Evolutionary conservation across 2,888 invertebrate genomes (phyloP).

Genomic region (Drosophila cracens): DNA sequence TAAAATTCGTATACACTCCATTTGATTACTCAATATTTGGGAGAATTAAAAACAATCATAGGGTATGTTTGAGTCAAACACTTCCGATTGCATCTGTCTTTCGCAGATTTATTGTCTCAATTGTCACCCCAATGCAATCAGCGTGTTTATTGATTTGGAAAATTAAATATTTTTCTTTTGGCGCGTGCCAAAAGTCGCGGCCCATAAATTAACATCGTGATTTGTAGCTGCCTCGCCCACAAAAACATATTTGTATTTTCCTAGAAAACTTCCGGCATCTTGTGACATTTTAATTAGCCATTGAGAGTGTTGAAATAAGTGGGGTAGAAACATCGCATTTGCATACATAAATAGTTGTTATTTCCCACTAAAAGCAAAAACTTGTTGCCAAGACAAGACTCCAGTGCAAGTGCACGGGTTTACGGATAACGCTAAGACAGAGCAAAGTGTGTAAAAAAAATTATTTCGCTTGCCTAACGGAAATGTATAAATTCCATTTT

Average conservation of each 20-base stretch:
- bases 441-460: conserved; percentile 45
- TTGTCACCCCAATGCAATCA: conserved; percentile 77
- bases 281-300: conserved; percentile 71
- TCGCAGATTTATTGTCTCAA: conserved; percentile 75
- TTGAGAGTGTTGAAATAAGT: conserved; percentile 30
- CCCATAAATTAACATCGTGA: conserved; percentile 71
- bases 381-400: conserved; percentile 58
- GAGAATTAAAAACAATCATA: background rate
- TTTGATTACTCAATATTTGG: background rate
- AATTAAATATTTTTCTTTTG: conserved; percentile 75
- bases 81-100: conserved; percentile 21
- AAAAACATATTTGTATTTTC: conserved; percentile 17
- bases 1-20: background rate
- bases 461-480: conserved; percentile 73
- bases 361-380: conserved; percentile 69
- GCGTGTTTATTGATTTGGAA: conserved; percentile 80
- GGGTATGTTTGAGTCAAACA: conserved; percentile 12
- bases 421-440: conserved; percentile 2
- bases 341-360: conserved; percentile 23
- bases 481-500: conserved; percentile 81
- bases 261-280: conserved; percentile 57
- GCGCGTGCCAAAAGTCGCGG: conserved; percentile 67
- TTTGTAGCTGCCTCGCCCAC: conserved; percentile 38
- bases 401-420: background rate
- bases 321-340: conserved; percentile 3